Conservation (phyloP, 2,797 vertebrate species). For the Hippoglossus hippoglossus region DNA sequence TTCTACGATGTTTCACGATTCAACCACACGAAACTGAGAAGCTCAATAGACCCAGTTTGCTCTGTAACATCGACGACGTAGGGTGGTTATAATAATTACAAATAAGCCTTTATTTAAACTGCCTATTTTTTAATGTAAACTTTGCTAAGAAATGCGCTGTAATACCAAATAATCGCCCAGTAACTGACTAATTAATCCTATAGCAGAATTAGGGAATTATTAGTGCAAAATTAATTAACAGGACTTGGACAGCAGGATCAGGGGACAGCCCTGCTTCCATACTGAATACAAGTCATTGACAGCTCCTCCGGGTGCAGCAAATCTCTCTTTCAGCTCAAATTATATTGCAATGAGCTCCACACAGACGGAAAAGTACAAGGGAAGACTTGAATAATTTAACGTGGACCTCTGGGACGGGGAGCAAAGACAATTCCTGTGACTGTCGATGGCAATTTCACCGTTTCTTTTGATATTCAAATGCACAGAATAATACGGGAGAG, state of each 20-base stretch:
- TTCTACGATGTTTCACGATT: too few relatives aligned
- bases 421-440: conserved; percentile 40
- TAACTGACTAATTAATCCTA: conserved; percentile 9
- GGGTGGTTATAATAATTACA: too few relatives aligned
- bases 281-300: conserved; percentile 15
- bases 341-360: conserved; percentile 41
- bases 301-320: conserved; percentile 25
- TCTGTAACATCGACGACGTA: too few relatives aligned
- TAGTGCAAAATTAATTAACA: conserved; percentile 15
- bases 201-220: neutral
- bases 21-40: too few relatives aligned
- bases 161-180: neutral
- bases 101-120: neutral
- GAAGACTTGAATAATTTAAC: conserved; percentile 65
- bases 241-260: conserved; percentile 3
- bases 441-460: conserved; percentile 18
- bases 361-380: conserved; percentile 32
- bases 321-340: conserved; percentile 42
- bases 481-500: conserved; percentile 21
- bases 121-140: neutral
- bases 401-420: conserved; percentile 53
- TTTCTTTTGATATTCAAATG: conserved; percentile 18
- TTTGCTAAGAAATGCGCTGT: neutral
- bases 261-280: conserved; percentile 6
- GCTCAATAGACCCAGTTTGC: too few relatives aligned